phyloP scores from a whole-genome alignment of 2,888 invertebrate species.

The Celastrina argiolus region DNA sequence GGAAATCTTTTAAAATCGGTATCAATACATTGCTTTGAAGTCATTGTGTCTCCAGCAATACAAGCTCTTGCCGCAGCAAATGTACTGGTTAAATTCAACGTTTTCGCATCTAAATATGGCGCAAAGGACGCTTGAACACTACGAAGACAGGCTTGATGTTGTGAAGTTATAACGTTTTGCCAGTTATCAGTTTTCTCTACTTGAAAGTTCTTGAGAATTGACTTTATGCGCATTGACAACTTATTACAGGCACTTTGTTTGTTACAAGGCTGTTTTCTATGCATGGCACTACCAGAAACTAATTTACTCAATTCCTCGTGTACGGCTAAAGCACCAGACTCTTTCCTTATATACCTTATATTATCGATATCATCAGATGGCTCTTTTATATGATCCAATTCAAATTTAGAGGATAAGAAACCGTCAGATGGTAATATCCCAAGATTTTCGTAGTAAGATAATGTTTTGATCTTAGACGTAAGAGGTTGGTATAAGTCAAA shows the following conservation, averaged over 20 bases:
- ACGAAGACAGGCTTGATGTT: constrained; percentile 59
- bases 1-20: constrained; percentile 43
- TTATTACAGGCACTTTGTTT: constrained; percentile 66
- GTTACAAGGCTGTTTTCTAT: constrained; percentile 59
- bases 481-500: constrained; percentile 55
- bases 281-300: constrained; percentile 51
- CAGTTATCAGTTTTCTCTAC: constrained; percentile 53
- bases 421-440: constrained; percentile 47
- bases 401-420: constrained; percentile 40
- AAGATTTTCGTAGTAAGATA: constrained; percentile 48
- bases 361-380: constrained; percentile 45
- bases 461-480: constrained; percentile 51
- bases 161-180: constrained; percentile 61
- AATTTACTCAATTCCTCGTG: constrained; percentile 60
- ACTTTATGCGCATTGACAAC: constrained; percentile 55
- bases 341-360: constrained; percentile 53
- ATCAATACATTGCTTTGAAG: constrained; percentile 47
- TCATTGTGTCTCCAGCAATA: constrained; percentile 51
- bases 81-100: constrained; percentile 39
- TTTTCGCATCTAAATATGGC: constrained; percentile 50
- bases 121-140: constrained; percentile 66
- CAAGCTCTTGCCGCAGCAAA: constrained; percentile 52
- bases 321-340: constrained; percentile 61
- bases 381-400: constrained; percentile 41
- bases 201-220: constrained; percentile 60